A percentile compares a stretch with the other conserved stretches of the same genome.
These are phyloP conservation scores for Notolepis coatsorum DNA, from an alignment of 2,797 vertebrate species.

Conservation along the genomic window DNA sequence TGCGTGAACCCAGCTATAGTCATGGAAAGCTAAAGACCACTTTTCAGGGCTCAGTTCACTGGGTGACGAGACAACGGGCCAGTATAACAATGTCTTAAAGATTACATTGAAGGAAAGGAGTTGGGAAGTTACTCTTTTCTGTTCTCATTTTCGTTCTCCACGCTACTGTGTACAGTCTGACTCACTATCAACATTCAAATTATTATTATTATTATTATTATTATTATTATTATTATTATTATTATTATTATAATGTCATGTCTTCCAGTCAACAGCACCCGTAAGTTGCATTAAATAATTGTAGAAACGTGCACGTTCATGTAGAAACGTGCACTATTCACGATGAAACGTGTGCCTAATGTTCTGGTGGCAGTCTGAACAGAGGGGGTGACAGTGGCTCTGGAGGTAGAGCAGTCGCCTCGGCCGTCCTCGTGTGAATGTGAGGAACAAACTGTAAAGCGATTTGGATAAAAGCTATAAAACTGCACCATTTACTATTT, in stretches of 20 bases:
- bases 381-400: no score
- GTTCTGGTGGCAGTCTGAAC: not conserved
- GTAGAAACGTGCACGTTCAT: not conserved
- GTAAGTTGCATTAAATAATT: conserved; percentile 76
- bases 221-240: no score
- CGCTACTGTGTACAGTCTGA: no score
- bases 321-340: not conserved
- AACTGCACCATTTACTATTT: no score
- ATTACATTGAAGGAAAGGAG: not conserved
- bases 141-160: not conserved
- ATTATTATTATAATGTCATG: conserved; percentile 35
- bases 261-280: conserved; percentile 87
- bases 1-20: not conserved
- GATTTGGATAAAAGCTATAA: no score
- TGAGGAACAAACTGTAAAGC: no score
- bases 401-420: no score
- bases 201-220: no score
- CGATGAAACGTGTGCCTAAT: not conserved
- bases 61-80: not conserved
- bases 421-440: no score
- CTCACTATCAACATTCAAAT: no score
- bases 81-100: not conserved
- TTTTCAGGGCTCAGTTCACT: not conserved
- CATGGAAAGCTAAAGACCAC: not conserved
- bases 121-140: not conserved